Evolutionary conservation across 2,113 vertebrate species (phyloP), one percentile per base, ranked within the genome.

Genomic region (Panthera uncia): DNA sequence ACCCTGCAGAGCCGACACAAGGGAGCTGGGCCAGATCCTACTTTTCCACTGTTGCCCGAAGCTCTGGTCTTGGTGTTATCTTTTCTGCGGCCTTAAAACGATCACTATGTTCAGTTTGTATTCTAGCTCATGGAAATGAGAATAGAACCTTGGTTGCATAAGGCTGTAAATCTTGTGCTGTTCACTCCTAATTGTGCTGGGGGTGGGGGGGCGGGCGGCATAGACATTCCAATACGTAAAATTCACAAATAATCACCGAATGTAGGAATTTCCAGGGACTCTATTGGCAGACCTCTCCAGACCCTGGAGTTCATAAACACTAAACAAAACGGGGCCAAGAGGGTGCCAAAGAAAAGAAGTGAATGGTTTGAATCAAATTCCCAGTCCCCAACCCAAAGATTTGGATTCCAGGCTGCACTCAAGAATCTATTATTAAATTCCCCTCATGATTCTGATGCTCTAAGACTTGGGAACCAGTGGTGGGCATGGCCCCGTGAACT

Each of bases 121-220:
- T 89, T 76, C 84, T 80, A 80, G 76, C 33, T 65, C 9, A 0
- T 71, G 80, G 19, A 87, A 83, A 76, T 78, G 52, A 95, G 71
- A 8, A 29, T 57, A 33, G 48, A 87, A 18, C 2, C 25, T 68
- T n/a, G 41, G 31, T 83, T 93, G 25, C 41, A 65, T 71, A 29
- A 18, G 33, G 31, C 41, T 83, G 5, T 76, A 61, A 63, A 63
- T 92, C 27, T 80, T 19, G 41, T 36, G 12, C 65, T 80, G n/a
- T 81, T 86, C 50, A 3, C 16, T 38, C 3, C 48, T 5, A 52
- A 76, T 69, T 73, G 15, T 73, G 33, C 31, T 41, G 7, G 50
- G 19, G 21, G 8, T 0, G 5, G 55, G 38, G 48, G 1, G 15
- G 57, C 2, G 4, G 5, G 55, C n/a, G 48, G 2, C 25, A 38